Evolutionary conservation across 2,797 vertebrate genomes (phyloP), one percentile per base, ranked within the genome.

Genomic region (Amniataba percoides): DNA sequence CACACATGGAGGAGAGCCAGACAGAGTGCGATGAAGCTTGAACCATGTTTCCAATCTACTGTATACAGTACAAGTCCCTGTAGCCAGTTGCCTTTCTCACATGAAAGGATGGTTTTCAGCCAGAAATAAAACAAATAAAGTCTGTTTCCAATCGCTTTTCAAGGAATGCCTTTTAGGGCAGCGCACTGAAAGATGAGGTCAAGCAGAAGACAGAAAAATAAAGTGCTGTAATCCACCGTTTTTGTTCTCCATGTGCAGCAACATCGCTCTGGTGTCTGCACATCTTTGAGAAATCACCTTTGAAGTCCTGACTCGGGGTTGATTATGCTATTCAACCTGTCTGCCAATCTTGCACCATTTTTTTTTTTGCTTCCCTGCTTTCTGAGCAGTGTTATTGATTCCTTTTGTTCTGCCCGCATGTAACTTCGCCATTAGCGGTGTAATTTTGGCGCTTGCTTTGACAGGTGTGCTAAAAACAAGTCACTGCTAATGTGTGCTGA

Each of bases 371-470:
- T 21, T 34, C 57, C 3, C 25, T 42, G 60, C 62, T 71, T 60
- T 13, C 74, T 1, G 7, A 82, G 62, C 12, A 2, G 1, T 3
- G 18, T 48, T 80, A 83, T 87, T 36, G 79, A 90, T 87, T 68
- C 15, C 45, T 60, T 36, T 58, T 60, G 63, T 79, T 46, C 12
- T 31, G 43, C 27, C 57, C 1, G 23, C 10, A 43, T 68, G 51
- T 36, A 58, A 71, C 69, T 40, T 73, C 0, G 8, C 60, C 49
- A 81, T 89, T 81, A 84, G 56, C 14, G 3, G 52, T 76, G 49
- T 83, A 16, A 71, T 84, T 76, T 78, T 60, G 43, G 23, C 40
- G 59, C 36, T 18, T 77, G 53, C 65, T 85, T 82, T 88, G 84
- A 85, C 78, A 74, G 53, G 16, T 15, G 14, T 53, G 42, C 65